Evolutionary conservation across 2,888 invertebrate genomes (phyloP).

Genomic region (Pammene aurita): DNA sequence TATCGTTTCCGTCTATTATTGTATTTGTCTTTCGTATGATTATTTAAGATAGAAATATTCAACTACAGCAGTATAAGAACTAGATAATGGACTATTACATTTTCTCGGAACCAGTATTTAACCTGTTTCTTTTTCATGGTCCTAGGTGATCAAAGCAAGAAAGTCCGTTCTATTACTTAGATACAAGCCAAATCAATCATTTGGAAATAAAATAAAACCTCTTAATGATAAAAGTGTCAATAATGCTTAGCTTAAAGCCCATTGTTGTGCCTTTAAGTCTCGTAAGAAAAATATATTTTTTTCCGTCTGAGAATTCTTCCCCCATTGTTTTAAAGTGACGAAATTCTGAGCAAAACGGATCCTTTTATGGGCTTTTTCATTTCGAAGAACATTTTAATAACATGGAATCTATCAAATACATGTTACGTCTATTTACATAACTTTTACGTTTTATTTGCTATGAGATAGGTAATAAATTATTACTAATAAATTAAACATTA

Average conservation of each 20-base stretch:
- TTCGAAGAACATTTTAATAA: slow-evolving; percentile 24
- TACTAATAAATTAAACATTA: too few species aligned
- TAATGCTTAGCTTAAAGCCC: slow-evolving; percentile 29
- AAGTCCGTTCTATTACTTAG: not conserved
- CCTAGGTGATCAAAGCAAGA: too few species aligned
- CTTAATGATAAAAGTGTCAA: slow-evolving; percentile 24
- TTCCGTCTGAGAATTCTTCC: slow-evolving; percentile 17
- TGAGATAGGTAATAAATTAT: too few species aligned
- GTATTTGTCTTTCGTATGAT: too few species aligned
- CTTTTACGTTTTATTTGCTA: too few species aligned
- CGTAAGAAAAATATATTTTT: slow-evolving; percentile 21
- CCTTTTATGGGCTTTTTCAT: slow-evolving; percentile 24
- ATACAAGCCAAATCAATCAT: not conserved
- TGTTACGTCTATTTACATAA: too few species aligned
- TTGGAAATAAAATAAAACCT: not conserved
- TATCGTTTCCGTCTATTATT: too few species aligned
- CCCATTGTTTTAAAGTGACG: slow-evolving; percentile 32
- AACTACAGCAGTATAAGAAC: too few species aligned
- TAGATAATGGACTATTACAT: too few species aligned
- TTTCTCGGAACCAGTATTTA: too few species aligned
- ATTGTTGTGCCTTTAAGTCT: slow-evolving; percentile 22
- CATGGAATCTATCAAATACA: not conserved
- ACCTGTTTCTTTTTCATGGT: too few species aligned
- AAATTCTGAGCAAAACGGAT: slow-evolving; percentile 14
- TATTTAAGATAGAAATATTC: too few species aligned